Evolutionary conservation across 2,113 vertebrate genomes (phyloP), one percentile per base, ranked within the genome.

Genomic region (Leiothrix lutea): DNA sequence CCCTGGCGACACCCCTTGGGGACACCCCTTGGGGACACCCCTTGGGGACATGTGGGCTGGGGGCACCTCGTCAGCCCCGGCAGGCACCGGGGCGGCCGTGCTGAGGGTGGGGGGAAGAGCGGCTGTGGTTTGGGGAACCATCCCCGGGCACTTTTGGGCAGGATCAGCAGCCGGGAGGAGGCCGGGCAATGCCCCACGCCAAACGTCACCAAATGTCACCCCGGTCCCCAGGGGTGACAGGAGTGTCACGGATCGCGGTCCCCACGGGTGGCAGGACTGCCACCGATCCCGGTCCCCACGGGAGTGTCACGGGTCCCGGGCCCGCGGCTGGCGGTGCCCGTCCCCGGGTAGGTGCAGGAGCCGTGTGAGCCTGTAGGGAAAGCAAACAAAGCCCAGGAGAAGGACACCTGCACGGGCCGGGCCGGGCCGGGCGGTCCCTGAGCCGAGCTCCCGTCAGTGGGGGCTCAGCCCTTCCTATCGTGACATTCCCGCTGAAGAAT

Each of bases 51-150:
- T 35, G 5, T 1, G 48, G 36, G 64, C 42, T 79, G 13, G 29
- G 71, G 53, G 14, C 78, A 2, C 8, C 29, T 12, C 14, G 0
- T 2, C 38, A 5, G 14, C 51, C 42, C 36, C 3, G 3, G 11
- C 4, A 6, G 26, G 9, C 17, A 0, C 24, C 1, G 14, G 14
- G 29, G 8, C 5, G 61, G 5, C 70, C 22, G 66, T 33, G 3
- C 15, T 0, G 0, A 9, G 33, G 5, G 22, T 0, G 3, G 5
- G 19, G 40, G 2, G 3, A 9, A 28, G 71, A 36, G 54, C 0
- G 23, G 31, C 22, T 3, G 7, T 6, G 19, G 2, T 3, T 45
- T 16, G 8, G 73, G 69, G 58, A 22, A 1, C 16, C 28, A 0
- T 14, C 51, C 24, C 48, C n/a, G 6, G 44, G 64, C 24, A 2